These are phyloP conservation scores for Harpegnathos saltator DNA, from an alignment of 1,140 invertebrate genomes.

Conservation along the genomic window DNA sequence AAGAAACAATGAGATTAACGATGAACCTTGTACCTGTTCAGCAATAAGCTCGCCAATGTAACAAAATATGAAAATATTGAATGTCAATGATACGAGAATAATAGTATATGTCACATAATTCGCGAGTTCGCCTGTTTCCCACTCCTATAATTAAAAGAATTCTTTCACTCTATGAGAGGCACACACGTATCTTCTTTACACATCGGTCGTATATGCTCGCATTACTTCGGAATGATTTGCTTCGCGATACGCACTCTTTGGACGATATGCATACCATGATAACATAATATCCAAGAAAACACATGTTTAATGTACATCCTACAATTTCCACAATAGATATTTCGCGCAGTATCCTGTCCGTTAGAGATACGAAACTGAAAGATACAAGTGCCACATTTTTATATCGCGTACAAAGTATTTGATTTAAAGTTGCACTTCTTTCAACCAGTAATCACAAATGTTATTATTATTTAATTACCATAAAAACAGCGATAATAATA, in stretches of 20 bases:
- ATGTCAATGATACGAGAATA: slow-evolving; percentile 63
- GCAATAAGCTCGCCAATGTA: slow-evolving; percentile 74
- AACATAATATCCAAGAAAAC: slow-evolving; percentile 64
- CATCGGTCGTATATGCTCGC: no score
- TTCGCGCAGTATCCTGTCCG: slow-evolving; percentile 37
- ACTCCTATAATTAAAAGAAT: slow-evolving; percentile 56
- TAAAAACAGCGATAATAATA: neutral
- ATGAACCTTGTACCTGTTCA: slow-evolving; percentile 61
- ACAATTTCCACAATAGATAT: slow-evolving; percentile 72
- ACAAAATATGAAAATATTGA: slow-evolving; percentile 77
- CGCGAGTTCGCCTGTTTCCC: slow-evolving; percentile 33
- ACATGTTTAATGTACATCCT: slow-evolving; percentile 60
- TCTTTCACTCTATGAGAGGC: neutral
- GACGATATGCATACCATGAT: slow-evolving; percentile 56
- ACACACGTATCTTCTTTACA: neutral
- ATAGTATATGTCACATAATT: slow-evolving; percentile 58
- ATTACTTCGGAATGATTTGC: neutral
- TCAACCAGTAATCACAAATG: neutral
- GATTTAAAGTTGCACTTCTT: neutral
- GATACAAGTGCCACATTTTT: no score
- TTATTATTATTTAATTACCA: neutral
- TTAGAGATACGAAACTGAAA: slow-evolving; percentile 62
- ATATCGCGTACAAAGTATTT: neutral
- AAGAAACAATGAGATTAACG: neutral
- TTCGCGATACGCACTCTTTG: slow-evolving; percentile 28